phyloP scores from a whole-genome alignment of 1,140 invertebrate species.

The Pinna nobilis region DNA sequence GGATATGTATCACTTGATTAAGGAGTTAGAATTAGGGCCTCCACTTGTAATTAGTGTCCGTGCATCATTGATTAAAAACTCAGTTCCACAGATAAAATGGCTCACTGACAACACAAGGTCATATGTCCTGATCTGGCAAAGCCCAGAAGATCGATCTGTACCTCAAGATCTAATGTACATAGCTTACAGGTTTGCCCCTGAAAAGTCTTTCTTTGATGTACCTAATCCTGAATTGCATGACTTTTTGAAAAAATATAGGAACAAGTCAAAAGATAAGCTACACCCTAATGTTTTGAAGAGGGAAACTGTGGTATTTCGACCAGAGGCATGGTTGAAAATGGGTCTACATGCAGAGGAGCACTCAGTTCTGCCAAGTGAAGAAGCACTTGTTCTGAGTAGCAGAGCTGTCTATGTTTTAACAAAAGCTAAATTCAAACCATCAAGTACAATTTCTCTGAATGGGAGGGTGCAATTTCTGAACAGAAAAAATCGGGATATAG shows the following conservation, averaged over 20 bases:
- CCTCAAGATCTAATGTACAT: constrained; percentile 64
- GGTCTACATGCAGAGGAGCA: constrained; percentile 66
- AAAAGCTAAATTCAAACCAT: constrained; percentile 57
- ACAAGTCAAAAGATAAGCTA: constrained; percentile 57
- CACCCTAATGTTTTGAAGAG: constrained; percentile 55
- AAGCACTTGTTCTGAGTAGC: constrained; percentile 60
- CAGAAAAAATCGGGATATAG: constrained; percentile 49
- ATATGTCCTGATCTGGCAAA: constrained; percentile 55
- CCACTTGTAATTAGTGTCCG: constrained; percentile 89
- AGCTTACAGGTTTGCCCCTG: constrained; percentile 62
- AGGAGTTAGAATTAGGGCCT: constrained; percentile 78
- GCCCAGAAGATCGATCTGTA: constrained; percentile 43
- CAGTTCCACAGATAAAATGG: constrained; percentile 75
- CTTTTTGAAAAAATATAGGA: constrained; percentile 54
- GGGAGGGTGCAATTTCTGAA: constrained; percentile 66
- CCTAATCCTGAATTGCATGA: constrained; percentile 48
- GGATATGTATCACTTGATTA: constrained; percentile 83
- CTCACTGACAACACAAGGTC: constrained; percentile 62
- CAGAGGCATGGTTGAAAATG: constrained; percentile 69
- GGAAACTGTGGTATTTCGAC: constrained; percentile 61
- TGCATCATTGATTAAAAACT: constrained; percentile 83
- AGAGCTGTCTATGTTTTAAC: constrained; percentile 64
- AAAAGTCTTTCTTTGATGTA: constrained; percentile 64
- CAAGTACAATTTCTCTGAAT: constrained; percentile 49
- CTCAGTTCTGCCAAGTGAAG: constrained; percentile 66